Evolutionary conservation across 2,888 invertebrate species (phyloP).

Genomic region (Cephus nigrinus): DNA sequence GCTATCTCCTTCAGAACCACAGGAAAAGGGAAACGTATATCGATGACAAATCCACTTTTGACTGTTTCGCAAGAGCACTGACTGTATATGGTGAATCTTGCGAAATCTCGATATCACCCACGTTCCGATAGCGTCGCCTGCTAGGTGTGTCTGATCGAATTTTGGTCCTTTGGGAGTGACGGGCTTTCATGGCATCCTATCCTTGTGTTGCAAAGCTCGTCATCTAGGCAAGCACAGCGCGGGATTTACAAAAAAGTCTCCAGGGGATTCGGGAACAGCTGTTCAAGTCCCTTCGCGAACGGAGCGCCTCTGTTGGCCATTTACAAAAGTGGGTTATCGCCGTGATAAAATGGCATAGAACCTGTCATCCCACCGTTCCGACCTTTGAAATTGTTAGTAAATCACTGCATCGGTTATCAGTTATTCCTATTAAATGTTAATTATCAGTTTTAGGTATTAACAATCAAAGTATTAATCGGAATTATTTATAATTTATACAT

Average conservation of each 20-base stretch:
- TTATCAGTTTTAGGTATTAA: background rate
- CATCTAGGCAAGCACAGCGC: background rate
- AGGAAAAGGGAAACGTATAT: too few relatives aligned
- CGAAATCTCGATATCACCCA: too few relatives aligned
- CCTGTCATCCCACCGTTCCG: background rate
- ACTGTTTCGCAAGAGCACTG: too few relatives aligned
- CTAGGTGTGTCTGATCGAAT: too few relatives aligned
- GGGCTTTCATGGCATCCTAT: background rate
- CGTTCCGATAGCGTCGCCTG: too few relatives aligned
- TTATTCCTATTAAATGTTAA: background rate
- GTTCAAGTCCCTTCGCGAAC: background rate
- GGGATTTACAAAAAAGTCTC: background rate
- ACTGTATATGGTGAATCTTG: too few relatives aligned
- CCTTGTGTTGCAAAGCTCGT: background rate
- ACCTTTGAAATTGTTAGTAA: background rate
- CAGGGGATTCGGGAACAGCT: background rate
- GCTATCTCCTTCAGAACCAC: too few relatives aligned
- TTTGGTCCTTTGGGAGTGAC: too few relatives aligned
- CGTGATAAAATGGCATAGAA: background rate
- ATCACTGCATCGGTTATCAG: background rate
- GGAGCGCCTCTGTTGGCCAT: background rate
- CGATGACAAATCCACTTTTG: too few relatives aligned
- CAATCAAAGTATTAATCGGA: background rate
- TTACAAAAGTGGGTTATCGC: background rate
- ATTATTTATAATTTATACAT: too few relatives aligned